Percentiles rank a stretch among this genome's conserved stretches.
Evolutionary conservation across 2,797 vertebrate genomes (phyloP).

Genomic region (Triplophysa yarkandensis): DNA sequence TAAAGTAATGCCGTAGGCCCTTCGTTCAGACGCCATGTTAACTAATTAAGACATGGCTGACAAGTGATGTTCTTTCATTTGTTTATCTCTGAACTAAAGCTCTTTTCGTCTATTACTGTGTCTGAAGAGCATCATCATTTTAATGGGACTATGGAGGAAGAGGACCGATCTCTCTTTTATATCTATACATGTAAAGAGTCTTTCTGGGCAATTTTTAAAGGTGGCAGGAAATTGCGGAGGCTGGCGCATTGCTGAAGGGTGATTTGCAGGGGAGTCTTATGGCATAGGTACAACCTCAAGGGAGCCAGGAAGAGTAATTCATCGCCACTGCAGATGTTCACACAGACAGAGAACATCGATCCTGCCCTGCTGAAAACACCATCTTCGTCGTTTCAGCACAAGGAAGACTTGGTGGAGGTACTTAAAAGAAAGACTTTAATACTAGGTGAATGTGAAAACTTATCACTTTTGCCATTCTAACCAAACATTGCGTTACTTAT

Average conservation of each 20-base stretch:
- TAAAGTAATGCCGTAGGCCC: slow-evolving; percentile 43
- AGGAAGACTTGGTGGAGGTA: neutral
- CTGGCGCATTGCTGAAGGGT: slow-evolving; percentile 58
- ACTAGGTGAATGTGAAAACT: neutral
- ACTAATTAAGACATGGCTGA: slow-evolving; percentile 51
- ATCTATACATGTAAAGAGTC: slow-evolving; percentile 14
- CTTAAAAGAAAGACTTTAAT: slow-evolving; percentile 2
- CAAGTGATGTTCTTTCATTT: slow-evolving; percentile 36
- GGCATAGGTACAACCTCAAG: slow-evolving; percentile 60
- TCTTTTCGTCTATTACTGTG: slow-evolving; percentile 7
- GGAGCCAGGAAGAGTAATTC: slow-evolving; percentile 64
- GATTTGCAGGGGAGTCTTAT: slow-evolving; percentile 61
- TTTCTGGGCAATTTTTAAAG: slow-evolving; percentile 18
- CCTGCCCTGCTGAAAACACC: slow-evolving; percentile 42
- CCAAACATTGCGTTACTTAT: neutral
- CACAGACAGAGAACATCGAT: slow-evolving; percentile 65
- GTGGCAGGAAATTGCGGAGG: slow-evolving; percentile 25
- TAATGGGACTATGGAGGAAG: slow-evolving; percentile 3
- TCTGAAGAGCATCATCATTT: slow-evolving; percentile 20
- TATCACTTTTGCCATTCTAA: neutral
- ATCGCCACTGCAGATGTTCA: slow-evolving; percentile 71
- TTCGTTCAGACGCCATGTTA: slow-evolving; percentile 50
- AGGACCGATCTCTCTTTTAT: slow-evolving; percentile 19
- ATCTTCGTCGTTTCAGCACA: slow-evolving; percentile 21
- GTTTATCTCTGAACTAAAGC: slow-evolving; percentile 38